Evolutionary conservation across 2,888 invertebrate species (phyloP).

Genomic region (Creontiades dilutus): DNA sequence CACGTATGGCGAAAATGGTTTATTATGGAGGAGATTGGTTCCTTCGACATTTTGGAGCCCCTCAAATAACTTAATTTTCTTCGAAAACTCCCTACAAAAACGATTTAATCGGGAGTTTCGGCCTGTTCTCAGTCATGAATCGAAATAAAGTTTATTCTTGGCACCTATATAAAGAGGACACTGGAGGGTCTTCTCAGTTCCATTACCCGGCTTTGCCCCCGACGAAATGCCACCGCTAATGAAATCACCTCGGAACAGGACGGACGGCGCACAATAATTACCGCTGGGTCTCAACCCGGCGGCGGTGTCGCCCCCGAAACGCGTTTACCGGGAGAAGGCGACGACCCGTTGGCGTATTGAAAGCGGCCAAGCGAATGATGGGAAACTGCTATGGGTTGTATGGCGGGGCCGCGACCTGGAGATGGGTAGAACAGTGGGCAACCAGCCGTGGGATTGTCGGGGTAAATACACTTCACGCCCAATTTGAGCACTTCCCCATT

Average conservation of each 20-base stretch:
- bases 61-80: no score
- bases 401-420: slow-evolving; percentile 15
- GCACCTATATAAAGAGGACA: slow-evolving; percentile 35
- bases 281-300: slow-evolving; percentile 43
- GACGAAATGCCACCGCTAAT: slow-evolving; percentile 33
- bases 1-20: no score
- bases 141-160: slow-evolving; percentile 30
- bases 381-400: slow-evolving; percentile 60
- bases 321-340: slow-evolving; percentile 45
- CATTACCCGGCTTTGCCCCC: slow-evolving; percentile 53
- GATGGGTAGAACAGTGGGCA: slow-evolving; percentile 65
- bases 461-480: slow-evolving; percentile 62
- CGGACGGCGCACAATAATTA: slow-evolving; percentile 40
- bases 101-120: no score
- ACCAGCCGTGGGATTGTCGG: slow-evolving; percentile 70
- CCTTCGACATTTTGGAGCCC: no score
- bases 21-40: no score
- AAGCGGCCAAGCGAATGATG: slow-evolving; percentile 68
- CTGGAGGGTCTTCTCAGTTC: slow-evolving; percentile 45
- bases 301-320: slow-evolving; percentile 56
- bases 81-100: no score
- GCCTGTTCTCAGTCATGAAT: no score
- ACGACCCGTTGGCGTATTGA: slow-evolving; percentile 51
- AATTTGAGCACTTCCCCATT: slow-evolving; percentile 71
- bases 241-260: slow-evolving; percentile 47